Conservation (phyloP, 2,797 vertebrate species). For the Cichlasoma orientale region DNA sequence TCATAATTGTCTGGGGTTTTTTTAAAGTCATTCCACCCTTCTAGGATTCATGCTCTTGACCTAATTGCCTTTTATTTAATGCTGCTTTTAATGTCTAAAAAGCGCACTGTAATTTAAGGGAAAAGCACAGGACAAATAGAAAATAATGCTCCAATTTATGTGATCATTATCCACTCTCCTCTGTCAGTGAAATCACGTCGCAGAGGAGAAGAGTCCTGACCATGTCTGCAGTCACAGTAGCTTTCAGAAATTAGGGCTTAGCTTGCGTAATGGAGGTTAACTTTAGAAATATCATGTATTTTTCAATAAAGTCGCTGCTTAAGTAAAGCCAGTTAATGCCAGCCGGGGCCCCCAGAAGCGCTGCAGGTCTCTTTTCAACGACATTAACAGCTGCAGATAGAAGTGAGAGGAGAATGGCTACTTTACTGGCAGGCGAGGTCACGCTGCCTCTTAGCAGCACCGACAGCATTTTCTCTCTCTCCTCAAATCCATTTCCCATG, state of each 20-base stretch:
- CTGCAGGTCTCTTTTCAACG: conserved; percentile 30
- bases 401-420: conserved; percentile 25
- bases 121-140: conserved; percentile 14
- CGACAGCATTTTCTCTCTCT: conserved; percentile 41
- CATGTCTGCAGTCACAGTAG: not conserved
- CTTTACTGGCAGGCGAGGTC: conserved; percentile 50
- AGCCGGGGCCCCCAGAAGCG: not conserved
- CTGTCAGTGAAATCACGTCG: not conserved
- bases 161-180: conserved; percentile 23
- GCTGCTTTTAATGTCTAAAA: conserved; percentile 19
- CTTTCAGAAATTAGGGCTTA: conserved; percentile 32
- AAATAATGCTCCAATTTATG: conserved; percentile 24
- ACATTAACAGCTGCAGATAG: conserved; percentile 59
- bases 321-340: conserved; percentile 42
- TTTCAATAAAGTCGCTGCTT: conserved; percentile 51
- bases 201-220: conserved; percentile 7
- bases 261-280: conserved; percentile 40
- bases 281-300: conserved; percentile 39
- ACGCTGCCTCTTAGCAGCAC: conserved; percentile 29
- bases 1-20: not conserved
- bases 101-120: not conserved
- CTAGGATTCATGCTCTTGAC: not conserved
- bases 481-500: conserved; percentile 52
- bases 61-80: conserved; percentile 14
- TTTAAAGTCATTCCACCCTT: not conserved